Percentiles rank a stretch among this genome's conserved stretches.
These are phyloP conservation scores for Clarias magur DNA, from an alignment of 2,113 vertebrate genomes.

Conservation along the genomic window DNA sequence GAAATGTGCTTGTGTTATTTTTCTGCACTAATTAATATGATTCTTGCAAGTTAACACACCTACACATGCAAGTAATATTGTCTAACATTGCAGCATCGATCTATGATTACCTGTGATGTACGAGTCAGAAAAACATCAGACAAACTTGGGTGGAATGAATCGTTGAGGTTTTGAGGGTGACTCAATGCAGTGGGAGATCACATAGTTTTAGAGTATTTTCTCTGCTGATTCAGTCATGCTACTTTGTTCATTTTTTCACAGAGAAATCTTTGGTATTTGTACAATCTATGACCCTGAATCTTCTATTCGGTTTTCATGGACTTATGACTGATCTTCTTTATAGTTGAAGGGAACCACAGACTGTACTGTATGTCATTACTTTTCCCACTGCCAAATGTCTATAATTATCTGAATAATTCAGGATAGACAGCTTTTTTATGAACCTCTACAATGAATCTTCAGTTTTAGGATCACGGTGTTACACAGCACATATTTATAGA, in stretches of 20 bases:
- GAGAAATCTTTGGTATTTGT: not conserved
- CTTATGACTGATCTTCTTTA: not conserved
- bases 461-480: constrained; percentile 5
- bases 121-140: not conserved
- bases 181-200: not conserved
- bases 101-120: not conserved
- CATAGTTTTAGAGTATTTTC: not conserved
- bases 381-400: constrained; percentile 1
- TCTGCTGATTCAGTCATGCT: not conserved
- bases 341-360: not conserved
- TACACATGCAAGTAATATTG: not conserved
- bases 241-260: not conserved
- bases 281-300: not conserved
- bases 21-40: not conserved
- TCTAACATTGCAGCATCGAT: not conserved
- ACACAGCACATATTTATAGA: constrained; percentile 15
- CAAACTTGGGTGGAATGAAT: not conserved
- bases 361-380: not conserved
- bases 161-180: not conserved
- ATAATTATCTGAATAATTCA: constrained; percentile 17
- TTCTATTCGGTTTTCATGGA: not conserved
- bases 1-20: not conserved
- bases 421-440: not conserved
- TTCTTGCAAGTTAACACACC: not conserved
- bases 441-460: constrained; percentile 12